Evolutionary conservation across 2,888 invertebrate genomes (phyloP), one percentile per base, ranked within the genome.

Genomic region (Idaea straminata): DNA sequence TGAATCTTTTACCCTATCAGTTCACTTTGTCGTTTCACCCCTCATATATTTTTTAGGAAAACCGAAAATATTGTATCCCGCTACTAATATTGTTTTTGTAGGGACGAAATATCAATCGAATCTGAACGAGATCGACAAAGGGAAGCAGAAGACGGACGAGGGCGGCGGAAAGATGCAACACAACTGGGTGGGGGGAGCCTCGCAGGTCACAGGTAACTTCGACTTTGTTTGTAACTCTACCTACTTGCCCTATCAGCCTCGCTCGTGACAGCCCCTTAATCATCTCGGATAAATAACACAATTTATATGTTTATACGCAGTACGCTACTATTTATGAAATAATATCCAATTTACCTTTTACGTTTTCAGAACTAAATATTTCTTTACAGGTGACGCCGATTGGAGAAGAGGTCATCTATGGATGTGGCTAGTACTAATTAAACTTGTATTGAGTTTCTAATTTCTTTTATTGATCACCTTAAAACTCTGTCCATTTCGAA

Each of bases 101-200:
- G 96, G 96, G 86, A 95, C 95, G 72, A 96, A 96, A 86, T 96
- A 96, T 86, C 95, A 95, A 89, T 96, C 96, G 73, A 95, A 95
- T 83, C 88, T 96, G 83, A 96, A 96, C 86, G 96, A 96, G 89
- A 96, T 96, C 83, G 96, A 95, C 86, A 96, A 96, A 89, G 96
- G 96, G 64, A 96, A 96, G 87, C 96, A 96, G 86, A 96, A 96
- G 89, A 94, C 95, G 67, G 93, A 93, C 79, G 95, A 95, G 78
- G 94, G 94, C 62, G 89, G 93, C 66, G 90, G 93, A 77, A 93
- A 93, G 79, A 86, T 88, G 72, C 91, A 92, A 75, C 89, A 92
- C 78, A 93, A 93, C 84, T 94, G 94, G 94, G 92, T 93, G 69
- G 91, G 90, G 67, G 90, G 90, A 68, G 89, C 91, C 70, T 89